Base-by-base conservation (phyloP, 2,113 vertebrate genomes). In the Charadrius vociferus region DNA sequence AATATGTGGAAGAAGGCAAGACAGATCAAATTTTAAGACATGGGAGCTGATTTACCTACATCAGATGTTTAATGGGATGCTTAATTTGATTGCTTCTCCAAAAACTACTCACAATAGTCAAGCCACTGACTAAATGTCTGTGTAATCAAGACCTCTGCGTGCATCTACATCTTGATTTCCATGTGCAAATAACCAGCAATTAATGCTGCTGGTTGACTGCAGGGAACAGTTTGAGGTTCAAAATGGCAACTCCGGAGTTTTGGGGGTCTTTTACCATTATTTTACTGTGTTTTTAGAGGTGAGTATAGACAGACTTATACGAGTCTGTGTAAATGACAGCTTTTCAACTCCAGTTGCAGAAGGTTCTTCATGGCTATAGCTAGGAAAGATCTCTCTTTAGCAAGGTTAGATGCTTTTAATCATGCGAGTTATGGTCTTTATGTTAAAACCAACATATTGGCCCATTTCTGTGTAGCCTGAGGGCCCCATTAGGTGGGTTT, bases 41-140 rank as follows among this genome's bases (percentile, higher is more conserved):
- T 65, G 36, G 19, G 66, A 85, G 29, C 61, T 86, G 72, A 94
- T 95, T 91, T 95, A 89, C 93, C 81, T 96, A 50, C 67, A 71
- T 95, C 74, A 90, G 81, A 49, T 91, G 45, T 90, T 94, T 91
- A 95, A 93, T 90, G 81, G 87, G 74, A 82, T 90, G 81, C 49
- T 80, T 96, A 85, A 93, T 96, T 95, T 93, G 95, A 93, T 95
- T 96, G 73, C 81, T 80, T 82, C 81, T 52, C 85, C 74, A 72
- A 87, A 95, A 96, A 65, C 78, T 89, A 61, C 86, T 95, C 56
- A 36, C 50, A 79, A 41, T 65, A 87, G 93, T 85, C 62, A 91
- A 91, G 77, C 68, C 77, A 79, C 84, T 87, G 88, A 72, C 80
- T 94, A 86, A 87, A 93, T n/a, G 43, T 72, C 81, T 91, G 49